phyloP scores from a whole-genome alignment of 2,888 invertebrate genomes.

The Cosmorhoe ocellata region DNA sequence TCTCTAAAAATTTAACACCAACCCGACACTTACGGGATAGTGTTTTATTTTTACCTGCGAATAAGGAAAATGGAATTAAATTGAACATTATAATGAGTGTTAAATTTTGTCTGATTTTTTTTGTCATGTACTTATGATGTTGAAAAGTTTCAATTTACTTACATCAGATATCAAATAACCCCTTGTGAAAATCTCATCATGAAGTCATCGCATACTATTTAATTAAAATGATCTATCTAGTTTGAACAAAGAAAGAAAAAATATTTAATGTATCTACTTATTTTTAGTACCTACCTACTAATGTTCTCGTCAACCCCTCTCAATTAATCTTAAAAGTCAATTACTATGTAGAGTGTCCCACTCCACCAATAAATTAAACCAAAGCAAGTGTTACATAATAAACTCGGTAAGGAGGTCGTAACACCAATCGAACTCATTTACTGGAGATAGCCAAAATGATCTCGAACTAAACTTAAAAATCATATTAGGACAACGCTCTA shows the following conservation, averaged over 20 bases:
- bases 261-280: too few relatives aligned
- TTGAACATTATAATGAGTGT: slow-evolving; percentile 12
- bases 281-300: too few relatives aligned
- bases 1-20: slow-evolving; percentile 35
- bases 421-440: slow-evolving; percentile 22
- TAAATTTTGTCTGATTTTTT: background rate
- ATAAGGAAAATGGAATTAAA: slow-evolving; percentile 21
- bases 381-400: slow-evolving; percentile 16
- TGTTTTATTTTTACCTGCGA: slow-evolving; percentile 17
- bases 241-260: too few relatives aligned
- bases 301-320: background rate
- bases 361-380: slow-evolving; percentile 5
- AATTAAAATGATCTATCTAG: too few relatives aligned
- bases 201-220: too few relatives aligned
- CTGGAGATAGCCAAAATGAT: slow-evolving; percentile 10
- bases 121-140: too few relatives aligned
- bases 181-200: too few relatives aligned
- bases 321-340: background rate
- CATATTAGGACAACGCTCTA: too few relatives aligned
- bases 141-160: background rate
- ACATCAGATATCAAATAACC: too few relatives aligned
- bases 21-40: slow-evolving; percentile 28
- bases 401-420: slow-evolving; percentile 13
- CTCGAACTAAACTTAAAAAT: too few relatives aligned
- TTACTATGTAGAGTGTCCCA: slow-evolving; percentile 6